Base-by-base conservation (phyloP, 2,797 vertebrate species). In the Gymnodraco acuticeps region DNA sequence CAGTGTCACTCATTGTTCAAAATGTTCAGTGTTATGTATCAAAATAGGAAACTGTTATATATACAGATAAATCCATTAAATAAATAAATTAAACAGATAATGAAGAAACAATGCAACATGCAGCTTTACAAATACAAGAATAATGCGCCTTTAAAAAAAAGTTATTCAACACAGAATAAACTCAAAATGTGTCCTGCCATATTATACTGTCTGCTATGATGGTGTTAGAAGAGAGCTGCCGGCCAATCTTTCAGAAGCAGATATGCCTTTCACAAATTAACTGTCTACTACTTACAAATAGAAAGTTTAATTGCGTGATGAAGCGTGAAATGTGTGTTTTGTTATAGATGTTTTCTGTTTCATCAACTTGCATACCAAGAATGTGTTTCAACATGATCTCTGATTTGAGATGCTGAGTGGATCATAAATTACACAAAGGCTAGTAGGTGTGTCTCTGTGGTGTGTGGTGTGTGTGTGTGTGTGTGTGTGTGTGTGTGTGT, bases 311-410 rank as follows among this genome's bases (percentile, higher is more conserved):
- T 1, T 10, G 41, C 52, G 19, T 27, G 1, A 54, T 66, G n/a
- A 23, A 19, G 2, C 9, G 45, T 58, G 9, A 55, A 50, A 54
- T 33, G 1, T 3, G 51, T 3, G 51, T 46, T 10, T 20, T 38
- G 15, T 38, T 53, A 53, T 4, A 33, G 9, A 55, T 42, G 42
- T 42, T 51, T 53, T 62, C 38, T 70, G 15, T 50, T 53, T 45
- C 46, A 75, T 72, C 20, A 51, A 63, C 48, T 31, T 63, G 17
- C 78, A 87, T 83, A 73, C 75, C 77, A 67, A n/a, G 65, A 76
- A 82, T 84, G 65, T 81, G 84, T 88, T 81, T 76, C 60, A 77
- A 86, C 89, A 82, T 4, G 83, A 86, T 31, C 65, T 70, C 54
- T 65, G 31, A 80, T 78, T 45, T 19, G 5, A 76, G 19, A 63